Percentiles rank a stretch among this genome's conserved stretches.
Evolutionary conservation across 2,113 vertebrate genomes (phyloP).

Genomic region (Ptychochromis oligacanthus): DNA sequence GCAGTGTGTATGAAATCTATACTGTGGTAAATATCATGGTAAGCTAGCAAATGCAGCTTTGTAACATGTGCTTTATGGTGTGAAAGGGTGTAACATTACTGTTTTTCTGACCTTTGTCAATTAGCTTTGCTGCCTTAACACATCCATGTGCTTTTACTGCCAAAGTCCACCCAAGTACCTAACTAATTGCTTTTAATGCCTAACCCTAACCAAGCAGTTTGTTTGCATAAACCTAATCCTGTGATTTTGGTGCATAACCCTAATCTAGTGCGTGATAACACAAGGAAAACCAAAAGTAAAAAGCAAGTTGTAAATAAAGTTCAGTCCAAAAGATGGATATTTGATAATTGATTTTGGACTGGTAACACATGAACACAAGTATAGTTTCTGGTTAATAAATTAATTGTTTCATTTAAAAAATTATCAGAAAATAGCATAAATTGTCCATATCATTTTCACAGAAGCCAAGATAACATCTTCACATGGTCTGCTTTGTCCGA

Average conservation of each 20-base stretch:
- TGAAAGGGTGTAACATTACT: background rate
- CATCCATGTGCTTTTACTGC: background rate
- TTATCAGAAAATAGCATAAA: background rate
- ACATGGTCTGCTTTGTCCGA: background rate
- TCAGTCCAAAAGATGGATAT: background rate
- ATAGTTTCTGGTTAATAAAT: background rate
- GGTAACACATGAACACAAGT: background rate
- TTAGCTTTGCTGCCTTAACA: background rate
- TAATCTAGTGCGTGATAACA: background rate
- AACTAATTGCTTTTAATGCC: background rate
- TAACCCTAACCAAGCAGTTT: background rate
- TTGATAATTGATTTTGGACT: background rate
- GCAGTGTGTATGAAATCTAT: background rate
- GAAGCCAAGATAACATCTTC: background rate
- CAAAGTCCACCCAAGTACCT: background rate
- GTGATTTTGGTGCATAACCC: background rate
- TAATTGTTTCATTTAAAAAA: background rate
- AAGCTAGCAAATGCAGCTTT: background rate
- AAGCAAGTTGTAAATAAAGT: no score
- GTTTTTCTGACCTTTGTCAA: background rate
- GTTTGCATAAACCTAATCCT: background rate
- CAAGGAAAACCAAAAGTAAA: background rate
- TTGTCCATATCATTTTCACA: background rate
- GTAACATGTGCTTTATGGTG: background rate
- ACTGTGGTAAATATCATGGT: background rate